Evolutionary conservation across 2,888 invertebrate species (phyloP).

Genomic region (Scaptomyza reducta): DNA sequence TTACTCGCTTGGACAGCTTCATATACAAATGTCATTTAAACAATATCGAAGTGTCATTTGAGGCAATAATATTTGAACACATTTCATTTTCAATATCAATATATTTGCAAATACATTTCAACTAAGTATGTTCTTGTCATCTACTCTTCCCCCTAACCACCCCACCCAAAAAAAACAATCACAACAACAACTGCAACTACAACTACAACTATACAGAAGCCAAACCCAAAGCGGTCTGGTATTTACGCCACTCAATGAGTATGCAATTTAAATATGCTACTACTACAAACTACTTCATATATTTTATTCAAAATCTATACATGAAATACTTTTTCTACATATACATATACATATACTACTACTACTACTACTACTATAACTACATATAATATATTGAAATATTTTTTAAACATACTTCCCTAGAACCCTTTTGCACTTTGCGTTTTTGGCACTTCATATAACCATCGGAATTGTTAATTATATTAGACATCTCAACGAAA

Average conservation of each 20-base stretch:
- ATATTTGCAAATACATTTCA: constrained; percentile 47
- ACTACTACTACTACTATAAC: too few species aligned
- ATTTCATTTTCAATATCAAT: constrained; percentile 48
- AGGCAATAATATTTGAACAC: constrained; percentile 10
- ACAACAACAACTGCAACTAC: constrained; percentile 42
- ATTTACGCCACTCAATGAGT: constrained; percentile 84
- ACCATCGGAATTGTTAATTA: constrained; percentile 64
- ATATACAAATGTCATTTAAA: constrained; percentile 4
- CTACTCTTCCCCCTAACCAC: constrained; percentile 24
- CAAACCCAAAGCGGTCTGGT: constrained; percentile 83
- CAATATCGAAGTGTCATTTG: constrained; percentile 12
- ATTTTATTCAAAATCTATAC: constrained; percentile 27
- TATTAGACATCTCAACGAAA: constrained; percentile 38
- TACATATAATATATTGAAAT: too few species aligned
- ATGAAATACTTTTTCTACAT: constrained; percentile 26
- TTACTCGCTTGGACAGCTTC: constrained; percentile 6
- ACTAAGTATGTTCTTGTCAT: constrained; percentile 54
- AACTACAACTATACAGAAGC: constrained; percentile 57
- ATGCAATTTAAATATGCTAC: constrained; percentile 70
- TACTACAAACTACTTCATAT: constrained; percentile 28
- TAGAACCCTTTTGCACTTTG: constrained; percentile 16
- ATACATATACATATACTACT: not conserved
- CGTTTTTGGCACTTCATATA: constrained; percentile 46
- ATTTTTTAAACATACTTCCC: not conserved
- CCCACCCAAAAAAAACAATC: constrained; percentile 12